Conservation (phyloP, 1,140 invertebrate species). For the Triops longicaudatus region DNA sequence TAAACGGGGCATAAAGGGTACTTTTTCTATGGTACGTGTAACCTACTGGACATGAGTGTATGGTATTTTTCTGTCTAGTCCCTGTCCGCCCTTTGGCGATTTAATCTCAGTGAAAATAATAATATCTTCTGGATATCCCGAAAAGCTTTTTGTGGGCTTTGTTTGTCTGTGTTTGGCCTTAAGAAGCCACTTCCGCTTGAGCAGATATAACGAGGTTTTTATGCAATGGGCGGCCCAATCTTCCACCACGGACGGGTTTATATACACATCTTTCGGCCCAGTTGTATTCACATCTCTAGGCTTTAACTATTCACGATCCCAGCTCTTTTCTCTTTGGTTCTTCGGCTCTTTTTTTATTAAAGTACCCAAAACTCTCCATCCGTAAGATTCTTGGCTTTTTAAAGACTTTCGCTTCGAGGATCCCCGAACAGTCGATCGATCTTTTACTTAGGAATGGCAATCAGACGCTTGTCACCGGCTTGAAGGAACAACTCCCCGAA, state of each 20-base stretch:
- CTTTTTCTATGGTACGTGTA: no score
- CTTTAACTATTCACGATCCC: not conserved
- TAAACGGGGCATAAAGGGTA: no score
- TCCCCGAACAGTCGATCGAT: not conserved
- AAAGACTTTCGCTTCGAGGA: not conserved
- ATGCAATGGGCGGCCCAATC: constrained; percentile 9
- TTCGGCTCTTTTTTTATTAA: not conserved
- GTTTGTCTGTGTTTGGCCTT: constrained; percentile 1
- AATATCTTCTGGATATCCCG: not conserved
- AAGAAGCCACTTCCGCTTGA: not conserved
- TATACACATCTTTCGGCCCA: not conserved
- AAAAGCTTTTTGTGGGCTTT: constrained; percentile 3
- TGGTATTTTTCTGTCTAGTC: not conserved
- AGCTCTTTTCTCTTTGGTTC: not conserved
- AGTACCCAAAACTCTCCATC: not conserved
- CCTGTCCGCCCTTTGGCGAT: not conserved
- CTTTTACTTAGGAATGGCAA: not conserved
- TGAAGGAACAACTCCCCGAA: not conserved
- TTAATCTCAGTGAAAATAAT: not conserved
- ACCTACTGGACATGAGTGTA: no score
- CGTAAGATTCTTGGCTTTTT: constrained; percentile 8
- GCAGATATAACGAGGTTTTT: constrained; percentile 15
- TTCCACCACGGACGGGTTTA: constrained; percentile 1
- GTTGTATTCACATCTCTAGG: constrained; percentile 15
- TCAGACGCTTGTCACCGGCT: not conserved